Evolutionary conservation across 2,797 vertebrate genomes (phyloP).

Genomic region (Coendou prehensilis): DNA sequence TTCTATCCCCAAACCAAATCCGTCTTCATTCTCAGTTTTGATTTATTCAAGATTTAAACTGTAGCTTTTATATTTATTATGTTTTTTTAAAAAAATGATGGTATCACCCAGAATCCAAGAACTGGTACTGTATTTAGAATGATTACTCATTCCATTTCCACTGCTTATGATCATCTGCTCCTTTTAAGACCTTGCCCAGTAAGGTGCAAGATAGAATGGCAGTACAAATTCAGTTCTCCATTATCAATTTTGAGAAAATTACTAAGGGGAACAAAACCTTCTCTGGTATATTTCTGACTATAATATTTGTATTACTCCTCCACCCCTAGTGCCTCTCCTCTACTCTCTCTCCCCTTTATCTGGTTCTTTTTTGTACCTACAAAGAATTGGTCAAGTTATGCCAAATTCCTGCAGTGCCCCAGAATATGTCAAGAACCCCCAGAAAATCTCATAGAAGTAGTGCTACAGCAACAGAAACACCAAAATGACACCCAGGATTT

Average conservation of each 20-base stretch:
- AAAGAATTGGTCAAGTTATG: conserved; percentile 21
- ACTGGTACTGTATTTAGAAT: neutral
- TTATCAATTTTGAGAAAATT: neutral
- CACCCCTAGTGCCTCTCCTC: neutral
- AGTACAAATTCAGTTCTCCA: too few relatives aligned
- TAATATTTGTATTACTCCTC: neutral
- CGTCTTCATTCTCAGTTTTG: neutral
- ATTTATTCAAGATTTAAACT: neutral
- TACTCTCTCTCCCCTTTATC: neutral
- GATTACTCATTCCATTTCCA: neutral
- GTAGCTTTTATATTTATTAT: neutral
- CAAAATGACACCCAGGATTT: too few relatives aligned
- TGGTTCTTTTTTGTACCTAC: neutral
- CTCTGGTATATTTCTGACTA: neutral
- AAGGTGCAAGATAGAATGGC: neutral
- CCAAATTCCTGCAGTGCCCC: neutral
- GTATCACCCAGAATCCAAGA: neutral
- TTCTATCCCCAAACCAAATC: neutral
- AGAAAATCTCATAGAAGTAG: neutral
- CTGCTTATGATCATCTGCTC: neutral
- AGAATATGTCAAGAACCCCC: neutral
- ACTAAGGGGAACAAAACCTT: neutral
- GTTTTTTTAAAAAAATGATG: neutral
- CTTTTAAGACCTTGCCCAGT: neutral
- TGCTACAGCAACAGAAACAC: too few relatives aligned